Conservation (phyloP, 2,888 invertebrate genomes). For the Rhabditophanes sp. region DNA sequence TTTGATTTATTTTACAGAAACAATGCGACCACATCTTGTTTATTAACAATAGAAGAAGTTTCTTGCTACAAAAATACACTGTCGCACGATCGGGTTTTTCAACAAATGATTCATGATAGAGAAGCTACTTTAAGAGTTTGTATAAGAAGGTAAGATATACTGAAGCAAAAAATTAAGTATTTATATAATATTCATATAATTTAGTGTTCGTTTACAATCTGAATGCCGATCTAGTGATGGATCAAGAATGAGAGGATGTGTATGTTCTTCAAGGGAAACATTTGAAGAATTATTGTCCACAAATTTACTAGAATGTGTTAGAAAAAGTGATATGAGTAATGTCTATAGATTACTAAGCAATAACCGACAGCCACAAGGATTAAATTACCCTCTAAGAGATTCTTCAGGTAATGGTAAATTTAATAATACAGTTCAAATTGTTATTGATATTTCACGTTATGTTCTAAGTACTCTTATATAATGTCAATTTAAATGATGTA, state of each 20-base stretch:
- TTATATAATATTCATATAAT: constrained; percentile 5
- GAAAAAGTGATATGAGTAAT: constrained; percentile 6
- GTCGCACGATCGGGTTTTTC: constrained; percentile 23
- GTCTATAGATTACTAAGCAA: constrained; percentile 2
- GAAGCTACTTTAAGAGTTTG: constrained; percentile 27
- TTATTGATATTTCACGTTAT: too few relatives aligned
- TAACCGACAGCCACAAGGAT: too few relatives aligned
- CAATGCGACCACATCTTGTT: constrained; percentile 24
- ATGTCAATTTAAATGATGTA: too few relatives aligned
- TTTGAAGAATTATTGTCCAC: constrained; percentile 22
- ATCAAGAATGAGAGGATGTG: constrained; percentile 23
- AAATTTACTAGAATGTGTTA: constrained; percentile 5
- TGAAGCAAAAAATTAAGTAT: background rate
- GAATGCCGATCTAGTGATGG: constrained; percentile 21
- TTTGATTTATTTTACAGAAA: too few relatives aligned
- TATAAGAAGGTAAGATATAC: constrained; percentile 18
- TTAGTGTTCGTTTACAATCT: constrained; percentile 24
- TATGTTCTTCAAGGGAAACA: constrained; percentile 27
- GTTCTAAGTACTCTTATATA: too few relatives aligned
- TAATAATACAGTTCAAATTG: too few relatives aligned
- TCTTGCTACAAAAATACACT: constrained; percentile 23
- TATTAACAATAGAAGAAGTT: constrained; percentile 25
- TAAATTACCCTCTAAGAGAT: too few relatives aligned
- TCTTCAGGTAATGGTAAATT: too few relatives aligned
- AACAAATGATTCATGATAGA: constrained; percentile 21